Percentiles rank a stretch among this genome's conserved stretches.
phyloP scores from a whole-genome alignment of 2,888 invertebrate species.

The Thelaira solivaga region DNA sequence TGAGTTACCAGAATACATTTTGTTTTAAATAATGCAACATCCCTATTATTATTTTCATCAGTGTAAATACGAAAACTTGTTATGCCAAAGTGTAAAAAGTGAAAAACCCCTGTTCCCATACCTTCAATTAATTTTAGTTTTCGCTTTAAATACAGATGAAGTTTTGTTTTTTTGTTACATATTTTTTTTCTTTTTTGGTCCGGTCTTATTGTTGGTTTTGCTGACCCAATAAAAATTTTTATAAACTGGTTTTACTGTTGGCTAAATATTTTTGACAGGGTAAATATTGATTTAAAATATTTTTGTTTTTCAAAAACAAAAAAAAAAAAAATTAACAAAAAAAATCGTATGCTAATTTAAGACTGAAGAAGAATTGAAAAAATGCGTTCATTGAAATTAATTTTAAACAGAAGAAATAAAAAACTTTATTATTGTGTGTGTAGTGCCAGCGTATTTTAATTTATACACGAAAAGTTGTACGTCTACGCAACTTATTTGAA shows the following conservation, averaged over 20 bases:
- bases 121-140: no score
- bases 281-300: slow-evolving; percentile 19
- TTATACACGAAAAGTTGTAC: slow-evolving; percentile 2
- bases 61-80: no score
- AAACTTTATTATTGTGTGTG: not conserved
- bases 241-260: slow-evolving; percentile 36
- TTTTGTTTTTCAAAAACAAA: not conserved
- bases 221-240: slow-evolving; percentile 48
- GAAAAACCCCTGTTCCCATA: no score
- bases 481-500: slow-evolving; percentile 10
- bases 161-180: slow-evolving; percentile 1
- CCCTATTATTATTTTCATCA: no score
- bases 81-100: no score
- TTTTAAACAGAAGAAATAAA: no score
- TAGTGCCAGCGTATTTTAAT: slow-evolving; percentile 11
- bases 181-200: no score
- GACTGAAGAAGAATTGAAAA: slow-evolving; percentile 1
- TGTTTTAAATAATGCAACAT: no score
- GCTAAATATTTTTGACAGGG: slow-evolving; percentile 31
- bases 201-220: slow-evolving; percentile 26
- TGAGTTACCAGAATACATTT: no score
- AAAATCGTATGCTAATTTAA: slow-evolving; percentile 5
- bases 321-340: not conserved
- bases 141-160: slow-evolving; percentile 18
- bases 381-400: slow-evolving; percentile 14